Evolutionary conservation across 2,888 invertebrate species (phyloP).

Genomic region (Lepas anatifera): DNA sequence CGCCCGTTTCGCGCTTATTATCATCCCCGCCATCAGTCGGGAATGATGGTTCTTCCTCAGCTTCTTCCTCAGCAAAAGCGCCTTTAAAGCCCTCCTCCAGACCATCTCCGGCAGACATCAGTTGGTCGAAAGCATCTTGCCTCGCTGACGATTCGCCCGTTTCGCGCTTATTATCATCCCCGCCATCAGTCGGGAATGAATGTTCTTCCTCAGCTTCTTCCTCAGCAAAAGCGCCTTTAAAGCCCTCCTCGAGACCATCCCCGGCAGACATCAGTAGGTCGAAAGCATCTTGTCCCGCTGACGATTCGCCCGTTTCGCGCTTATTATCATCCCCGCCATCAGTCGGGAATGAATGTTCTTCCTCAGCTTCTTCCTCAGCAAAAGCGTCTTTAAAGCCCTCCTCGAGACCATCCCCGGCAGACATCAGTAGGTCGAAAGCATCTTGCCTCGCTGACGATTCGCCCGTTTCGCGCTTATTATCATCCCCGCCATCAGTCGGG

Average conservation of each 20-base stretch:
- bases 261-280: neutral
- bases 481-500: too few relatives aligned
- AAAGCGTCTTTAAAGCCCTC: neutral
- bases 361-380: too few relatives aligned
- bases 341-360: too few relatives aligned
- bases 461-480: too few relatives aligned
- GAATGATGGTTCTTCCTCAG: too few relatives aligned
- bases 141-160: too few relatives aligned
- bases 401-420: neutral
- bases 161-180: neutral
- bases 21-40: neutral
- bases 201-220: too few relatives aligned
- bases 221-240: neutral
- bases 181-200: too few relatives aligned
- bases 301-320: too few relatives aligned
- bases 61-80: too few relatives aligned
- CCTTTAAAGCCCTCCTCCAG: neutral
- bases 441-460: neutral
- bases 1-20: too few relatives aligned
- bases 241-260: neutral
- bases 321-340: neutral
- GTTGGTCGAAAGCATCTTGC: neutral
- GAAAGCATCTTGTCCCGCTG: neutral
- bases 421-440: neutral
- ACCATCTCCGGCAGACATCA: neutral